Base-by-base conservation (phyloP, 2,113 vertebrate species). In the Psittacula cyanocephala region DNA sequence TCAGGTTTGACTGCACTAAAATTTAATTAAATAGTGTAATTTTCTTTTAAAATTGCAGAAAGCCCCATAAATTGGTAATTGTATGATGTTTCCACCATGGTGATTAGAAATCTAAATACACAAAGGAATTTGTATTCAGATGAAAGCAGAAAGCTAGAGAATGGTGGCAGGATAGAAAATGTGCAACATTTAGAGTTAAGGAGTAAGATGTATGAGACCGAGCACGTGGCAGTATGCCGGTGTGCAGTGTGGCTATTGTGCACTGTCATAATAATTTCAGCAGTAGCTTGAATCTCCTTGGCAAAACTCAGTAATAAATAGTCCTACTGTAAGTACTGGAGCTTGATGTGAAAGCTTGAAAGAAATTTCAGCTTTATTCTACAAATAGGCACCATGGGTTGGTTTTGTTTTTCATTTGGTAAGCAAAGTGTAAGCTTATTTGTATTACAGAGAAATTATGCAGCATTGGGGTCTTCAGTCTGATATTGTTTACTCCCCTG, bases 1-100 rank as follows among this genome's bases (percentile, higher is more conserved):
- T 92, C 84, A 91, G 52, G 12, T 92, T 37, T 89, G 89, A 81
- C 84, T 65, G 83, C 83, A 78, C 65, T 96, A 71, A 96, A 91
- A 79, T 80, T 50, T 88, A 91, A 93, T 93, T 91, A 84, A 92
- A 92, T 75, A 4, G 24, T 20, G 52, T n/a, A 5, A 92, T 93
- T 93, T 93, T 78, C 72, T 60, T 78, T 91, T 52, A 84, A 84
- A 70, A 89, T 95, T 81, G 77, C 64, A 83, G 77, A 90, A 81
- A 28, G 20, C 35, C 35, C 72, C 2, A 1, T 86, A 84, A 92
- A 89, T 79, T 39, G 43, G 65, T 93, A 84, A 89, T 44, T 88
- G 82, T 44, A 35, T 55, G 50, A 37, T 3, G 5, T 53, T 86
- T 68, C 65, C 43, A 47, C 64, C 23, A 7, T 10, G 29, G 55